phyloP scores from a whole-genome alignment of 1,140 invertebrate species.

The Panulirus ornatus region DNA sequence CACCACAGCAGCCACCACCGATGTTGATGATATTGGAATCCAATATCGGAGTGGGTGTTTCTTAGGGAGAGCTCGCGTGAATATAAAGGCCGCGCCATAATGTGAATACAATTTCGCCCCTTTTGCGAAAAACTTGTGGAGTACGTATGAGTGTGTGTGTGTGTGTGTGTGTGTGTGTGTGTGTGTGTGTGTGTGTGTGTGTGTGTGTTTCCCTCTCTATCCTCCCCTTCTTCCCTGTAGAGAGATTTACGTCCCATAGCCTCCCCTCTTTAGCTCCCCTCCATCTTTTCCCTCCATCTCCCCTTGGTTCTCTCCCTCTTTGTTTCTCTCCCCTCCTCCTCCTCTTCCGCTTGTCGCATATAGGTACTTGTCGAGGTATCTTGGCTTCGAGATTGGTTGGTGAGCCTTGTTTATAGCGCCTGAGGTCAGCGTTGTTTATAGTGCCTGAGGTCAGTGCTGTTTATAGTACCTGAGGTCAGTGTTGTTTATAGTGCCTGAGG shows the following conservation, averaged over 20 bases:
- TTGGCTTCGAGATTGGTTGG: slow-evolving; percentile 19
- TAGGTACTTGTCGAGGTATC: slow-evolving; percentile 1
- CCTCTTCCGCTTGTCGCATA: slow-evolving; percentile 31
- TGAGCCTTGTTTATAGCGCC: slow-evolving; percentile 27
- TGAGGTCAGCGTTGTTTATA: not conserved
- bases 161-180: slow-evolving; percentile 29
- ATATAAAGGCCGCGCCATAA: slow-evolving; percentile 20
- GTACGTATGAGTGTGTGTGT: too few relatives aligned
- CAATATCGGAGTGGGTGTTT: slow-evolving; percentile 40
- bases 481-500: not conserved
- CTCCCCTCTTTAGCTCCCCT: not conserved
- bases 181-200: slow-evolving; percentile 40
- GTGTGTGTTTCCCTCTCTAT: not conserved
- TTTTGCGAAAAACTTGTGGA: not conserved
- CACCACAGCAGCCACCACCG: not conserved
- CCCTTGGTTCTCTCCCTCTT: slow-evolving; percentile 5
- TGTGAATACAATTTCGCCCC: slow-evolving; percentile 35
- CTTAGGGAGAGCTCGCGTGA: not conserved
- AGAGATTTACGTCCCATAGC: slow-evolving; percentile 53
- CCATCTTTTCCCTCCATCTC: slow-evolving; percentile 20
- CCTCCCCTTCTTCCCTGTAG: slow-evolving; percentile 5
- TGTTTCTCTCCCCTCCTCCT: not conserved
- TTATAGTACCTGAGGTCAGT: not conserved
- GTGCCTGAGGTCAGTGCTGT: not conserved
- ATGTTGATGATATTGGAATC: slow-evolving; percentile 49